These are phyloP conservation scores for Carposina sasakii DNA, from an alignment of 1,140 invertebrate species.

Conservation along the genomic window DNA sequence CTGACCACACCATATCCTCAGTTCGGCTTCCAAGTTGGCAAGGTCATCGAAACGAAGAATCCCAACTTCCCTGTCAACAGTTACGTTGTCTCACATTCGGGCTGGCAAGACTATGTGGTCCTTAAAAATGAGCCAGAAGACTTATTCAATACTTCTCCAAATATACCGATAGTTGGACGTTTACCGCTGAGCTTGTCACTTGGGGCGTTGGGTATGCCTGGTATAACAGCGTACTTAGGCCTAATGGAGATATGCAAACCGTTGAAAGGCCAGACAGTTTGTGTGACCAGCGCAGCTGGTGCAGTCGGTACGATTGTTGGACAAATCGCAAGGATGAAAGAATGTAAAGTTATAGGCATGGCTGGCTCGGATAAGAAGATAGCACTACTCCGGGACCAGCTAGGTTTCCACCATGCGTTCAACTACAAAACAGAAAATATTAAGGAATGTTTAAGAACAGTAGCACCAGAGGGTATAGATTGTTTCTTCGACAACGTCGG, in stretches of 20 bases:
- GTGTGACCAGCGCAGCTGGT: constrained; percentile 76
- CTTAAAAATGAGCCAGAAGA: constrained; percentile 22
- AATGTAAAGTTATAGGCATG: constrained; percentile 78
- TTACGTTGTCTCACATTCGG: constrained; percentile 70
- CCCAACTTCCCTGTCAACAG: constrained; percentile 69
- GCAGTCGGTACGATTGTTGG: constrained; percentile 80
- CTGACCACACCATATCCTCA: constrained; percentile 32
- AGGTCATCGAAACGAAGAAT: constrained; percentile 33
- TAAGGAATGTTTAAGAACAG: constrained; percentile 61
- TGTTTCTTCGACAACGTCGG: constrained; percentile 75
- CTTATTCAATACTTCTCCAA: constrained; percentile 19
- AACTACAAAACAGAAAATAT: constrained; percentile 80
- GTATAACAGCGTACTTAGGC: constrained; percentile 80
- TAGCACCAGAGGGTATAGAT: constrained; percentile 75
- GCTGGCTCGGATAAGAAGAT: constrained; percentile 79
- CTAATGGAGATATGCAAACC: constrained; percentile 78
- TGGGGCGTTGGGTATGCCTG: constrained; percentile 34
- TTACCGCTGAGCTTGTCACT: constrained; percentile 22
- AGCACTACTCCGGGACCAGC: constrained; percentile 74
- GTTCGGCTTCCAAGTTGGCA: constrained; percentile 49
- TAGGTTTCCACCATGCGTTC: constrained; percentile 78
- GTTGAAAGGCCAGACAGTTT: constrained; percentile 76
- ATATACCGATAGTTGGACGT: no score
- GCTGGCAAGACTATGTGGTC: constrained; percentile 72
- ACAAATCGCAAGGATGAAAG: constrained; percentile 79